phyloP scores from a whole-genome alignment of 2,888 invertebrate genomes.

The Athrips mouffetella region DNA sequence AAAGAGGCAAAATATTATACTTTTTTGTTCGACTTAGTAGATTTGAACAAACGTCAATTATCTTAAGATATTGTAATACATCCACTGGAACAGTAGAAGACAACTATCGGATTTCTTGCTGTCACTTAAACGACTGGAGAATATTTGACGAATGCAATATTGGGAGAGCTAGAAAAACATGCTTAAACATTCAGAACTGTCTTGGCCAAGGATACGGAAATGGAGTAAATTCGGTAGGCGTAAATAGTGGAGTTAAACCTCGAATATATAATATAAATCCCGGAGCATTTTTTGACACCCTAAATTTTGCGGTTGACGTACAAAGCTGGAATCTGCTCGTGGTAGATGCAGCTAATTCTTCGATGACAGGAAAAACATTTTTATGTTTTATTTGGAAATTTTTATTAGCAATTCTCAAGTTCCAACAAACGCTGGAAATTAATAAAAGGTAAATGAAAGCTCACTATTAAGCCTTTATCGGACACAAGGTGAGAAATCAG shows the following conservation, averaged over 20 bases:
- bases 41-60: conserved; percentile 22
- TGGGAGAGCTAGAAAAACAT: conserved; percentile 10
- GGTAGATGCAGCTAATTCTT: conserved; percentile 15
- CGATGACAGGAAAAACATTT: conserved; percentile 7
- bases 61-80: conserved; percentile 24
- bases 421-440: conserved; percentile 20
- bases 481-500: conserved; percentile 21
- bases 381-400: conserved; percentile 15
- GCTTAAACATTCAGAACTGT: conserved; percentile 12
- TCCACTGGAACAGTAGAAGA: conserved; percentile 15
- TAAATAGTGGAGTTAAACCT: conserved; percentile 14
- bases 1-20: conserved; percentile 18
- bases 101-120: conserved; percentile 15
- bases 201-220: conserved; percentile 15
- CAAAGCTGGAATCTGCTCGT: conserved; percentile 21
- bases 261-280: conserved; percentile 15
- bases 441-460: conserved; percentile 21
- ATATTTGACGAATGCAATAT: conserved; percentile 13
- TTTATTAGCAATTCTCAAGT: conserved; percentile 14
- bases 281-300: conserved; percentile 16
- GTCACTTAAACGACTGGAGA: conserved; percentile 15
- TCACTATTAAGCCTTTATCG: conserved; percentile 17
- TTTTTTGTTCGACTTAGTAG: conserved; percentile 22
- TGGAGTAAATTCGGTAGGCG: conserved; percentile 14
- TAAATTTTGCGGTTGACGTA: conserved; percentile 16